Base-by-base conservation (phyloP, 2,888 invertebrate species). In the Nasonovia ribisnigri region DNA sequence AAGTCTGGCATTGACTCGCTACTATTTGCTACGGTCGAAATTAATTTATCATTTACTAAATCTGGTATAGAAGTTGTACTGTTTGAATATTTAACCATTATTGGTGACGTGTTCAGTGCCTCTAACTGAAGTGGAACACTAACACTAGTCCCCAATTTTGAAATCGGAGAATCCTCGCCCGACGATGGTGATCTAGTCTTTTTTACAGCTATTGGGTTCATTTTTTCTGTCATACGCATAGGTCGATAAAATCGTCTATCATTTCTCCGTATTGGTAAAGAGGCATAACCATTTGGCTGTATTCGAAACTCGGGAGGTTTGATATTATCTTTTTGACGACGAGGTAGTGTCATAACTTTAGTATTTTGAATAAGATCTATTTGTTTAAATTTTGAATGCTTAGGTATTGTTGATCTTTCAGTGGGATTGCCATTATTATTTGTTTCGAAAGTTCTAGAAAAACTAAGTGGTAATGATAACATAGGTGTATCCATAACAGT, bases 1-100 rank as follows among this genome's bases (percentile, higher is more conserved):
- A 97, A 96, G 95, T 97, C 97, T 20, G 97, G 97, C 95, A 97
- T 96, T 48, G 97, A 97, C 96, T 97, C 97, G 67, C 97, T 97
- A 94, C 97, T 97, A 95, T 96, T 96, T 42, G 96, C 96, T 46
- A 96, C 96, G 43, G 88, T 48, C 1, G 89, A n/a, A 86, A 86
- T 92, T 51, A 89, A 92, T n/a, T 91, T 90, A 24, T 94, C 91
- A n/a, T 94, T 94, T 36, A 95, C 94, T 16, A 95, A 93, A 93
- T 95, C 95, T 84, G 95, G 95, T 95, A 95, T 95, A 13, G 95
- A 95, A 42, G 95, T 95, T 16, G 95, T 95, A 94, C 95, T 95
- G 87, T 95, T 93, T 42, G 93, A 84, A 86, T 90, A 93, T 77
- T 95, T 60, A 95, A 95, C 93, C 95, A 95, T 84, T 95, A 95